phyloP scores from a whole-genome alignment of 2,113 vertebrate species.

The Catharus minimus region DNA sequence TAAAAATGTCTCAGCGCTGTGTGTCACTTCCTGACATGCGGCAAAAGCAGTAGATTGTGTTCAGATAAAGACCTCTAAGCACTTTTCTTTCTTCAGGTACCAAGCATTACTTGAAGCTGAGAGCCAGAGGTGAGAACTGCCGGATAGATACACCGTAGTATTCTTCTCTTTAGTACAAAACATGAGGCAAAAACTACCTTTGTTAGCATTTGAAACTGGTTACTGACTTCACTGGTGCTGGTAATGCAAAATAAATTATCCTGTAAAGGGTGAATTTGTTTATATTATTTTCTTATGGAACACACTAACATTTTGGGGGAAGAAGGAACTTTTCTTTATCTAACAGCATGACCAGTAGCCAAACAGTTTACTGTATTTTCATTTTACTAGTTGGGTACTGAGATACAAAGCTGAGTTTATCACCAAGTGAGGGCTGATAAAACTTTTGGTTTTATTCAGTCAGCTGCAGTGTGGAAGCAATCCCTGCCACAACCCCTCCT shows the following conservation, averaged over 20 bases:
- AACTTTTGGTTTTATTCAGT: background rate
- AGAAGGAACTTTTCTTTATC: background rate
- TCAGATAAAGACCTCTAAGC: background rate
- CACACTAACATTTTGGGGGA: rapidly evolving
- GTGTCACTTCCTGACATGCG: background rate
- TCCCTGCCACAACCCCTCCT: background rate
- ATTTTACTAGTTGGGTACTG: background rate
- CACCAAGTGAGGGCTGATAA: background rate
- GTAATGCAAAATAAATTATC: background rate
- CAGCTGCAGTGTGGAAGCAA: background rate
- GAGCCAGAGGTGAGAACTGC: background rate
- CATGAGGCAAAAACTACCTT: background rate
- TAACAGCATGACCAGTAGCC: background rate
- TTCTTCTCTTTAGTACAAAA: background rate
- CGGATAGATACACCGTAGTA: no score
- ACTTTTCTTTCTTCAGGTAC: background rate
- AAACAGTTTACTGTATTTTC: background rate
- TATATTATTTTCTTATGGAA: background rate
- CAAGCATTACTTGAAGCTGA: background rate
- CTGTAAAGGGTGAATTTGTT: background rate
- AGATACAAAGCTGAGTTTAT: background rate
- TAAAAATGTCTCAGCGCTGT: background rate
- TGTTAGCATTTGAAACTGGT: background rate
- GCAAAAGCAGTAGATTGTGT: background rate
- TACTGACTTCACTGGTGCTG: background rate